phyloP scores from a whole-genome alignment of 2,797 vertebrate genomes.

The Gadopsis marmoratus region DNA sequence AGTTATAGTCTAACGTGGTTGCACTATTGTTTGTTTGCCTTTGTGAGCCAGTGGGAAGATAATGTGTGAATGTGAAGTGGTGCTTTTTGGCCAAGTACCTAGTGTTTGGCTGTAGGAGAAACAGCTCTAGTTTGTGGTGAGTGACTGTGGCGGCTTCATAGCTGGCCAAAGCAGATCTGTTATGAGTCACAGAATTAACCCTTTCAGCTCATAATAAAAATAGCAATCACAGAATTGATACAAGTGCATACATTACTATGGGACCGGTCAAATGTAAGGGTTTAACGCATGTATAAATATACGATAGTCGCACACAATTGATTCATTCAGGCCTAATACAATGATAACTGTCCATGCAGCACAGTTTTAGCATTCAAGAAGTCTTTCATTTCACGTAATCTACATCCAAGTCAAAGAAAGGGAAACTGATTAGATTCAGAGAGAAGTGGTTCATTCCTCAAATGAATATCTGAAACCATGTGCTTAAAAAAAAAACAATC shows the following conservation, averaged over 20 bases:
- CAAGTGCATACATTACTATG: not conserved
- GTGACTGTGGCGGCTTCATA: conserved; percentile 63
- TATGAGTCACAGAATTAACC: conserved; percentile 73
- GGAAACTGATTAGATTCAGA: conserved; percentile 64
- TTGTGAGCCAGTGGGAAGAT: conserved; percentile 64
- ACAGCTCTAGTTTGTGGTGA: conserved; percentile 54
- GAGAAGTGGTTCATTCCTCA: conserved; percentile 74
- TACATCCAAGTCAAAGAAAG: conserved; percentile 52
- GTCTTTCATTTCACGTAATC: conserved; percentile 16
- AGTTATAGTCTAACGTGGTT: conserved; percentile 66
- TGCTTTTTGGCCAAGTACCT: conserved; percentile 60
- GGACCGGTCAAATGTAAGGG: not conserved
- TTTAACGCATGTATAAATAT: not conserved
- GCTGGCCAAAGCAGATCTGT: conserved; percentile 49
- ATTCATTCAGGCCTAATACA: not conserved
- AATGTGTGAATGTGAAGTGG: conserved; percentile 70
- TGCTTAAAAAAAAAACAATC: conserved; percentile 40
- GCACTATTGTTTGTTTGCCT: conserved; percentile 66
- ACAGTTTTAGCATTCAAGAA: conserved; percentile 22
- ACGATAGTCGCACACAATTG: not conserved
- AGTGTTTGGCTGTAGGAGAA: conserved; percentile 54
- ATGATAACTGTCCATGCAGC: not conserved
- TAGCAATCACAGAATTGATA: not conserved
- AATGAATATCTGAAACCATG: conserved; percentile 62
- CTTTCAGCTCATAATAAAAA: conserved; percentile 32